phyloP scores from a whole-genome alignment of 2,113 vertebrate species.

The Anser brachyrhynchus region DNA sequence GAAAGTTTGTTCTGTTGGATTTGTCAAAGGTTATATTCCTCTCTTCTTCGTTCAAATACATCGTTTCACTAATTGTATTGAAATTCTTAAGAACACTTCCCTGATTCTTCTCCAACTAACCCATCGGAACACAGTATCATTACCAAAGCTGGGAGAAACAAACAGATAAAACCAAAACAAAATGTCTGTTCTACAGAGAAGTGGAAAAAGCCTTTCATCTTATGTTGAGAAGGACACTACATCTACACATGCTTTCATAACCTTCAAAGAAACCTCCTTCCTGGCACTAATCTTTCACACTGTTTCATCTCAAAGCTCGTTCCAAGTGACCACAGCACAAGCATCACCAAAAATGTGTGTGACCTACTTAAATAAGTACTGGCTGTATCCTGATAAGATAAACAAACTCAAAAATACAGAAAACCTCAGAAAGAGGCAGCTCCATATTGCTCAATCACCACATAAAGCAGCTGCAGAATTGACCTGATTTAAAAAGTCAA shows the following conservation, averaged over 20 bases:
- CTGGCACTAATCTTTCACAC: background rate
- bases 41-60: background rate
- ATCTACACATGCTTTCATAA: background rate
- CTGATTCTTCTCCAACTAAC: background rate
- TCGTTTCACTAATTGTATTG: background rate
- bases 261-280: background rate
- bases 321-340: background rate
- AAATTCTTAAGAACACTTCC: background rate
- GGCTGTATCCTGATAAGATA: fast-evolving
- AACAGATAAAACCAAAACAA: background rate
- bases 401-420: background rate
- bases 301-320: background rate
- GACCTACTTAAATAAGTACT: background rate
- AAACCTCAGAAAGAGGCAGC: background rate
- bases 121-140: background rate
- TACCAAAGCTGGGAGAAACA: background rate
- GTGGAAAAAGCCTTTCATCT: background rate
- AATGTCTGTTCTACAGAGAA: background rate
- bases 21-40: background rate
- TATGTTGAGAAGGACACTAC: background rate
- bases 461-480: background rate
- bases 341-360: background rate
- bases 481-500: background rate
- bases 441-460: background rate
- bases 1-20: background rate